Percentiles rank a stretch among this genome's conserved stretches.
Conservation (phyloP, 2,797 vertebrate genomes). For the Fringilla coelebs region DNA sequence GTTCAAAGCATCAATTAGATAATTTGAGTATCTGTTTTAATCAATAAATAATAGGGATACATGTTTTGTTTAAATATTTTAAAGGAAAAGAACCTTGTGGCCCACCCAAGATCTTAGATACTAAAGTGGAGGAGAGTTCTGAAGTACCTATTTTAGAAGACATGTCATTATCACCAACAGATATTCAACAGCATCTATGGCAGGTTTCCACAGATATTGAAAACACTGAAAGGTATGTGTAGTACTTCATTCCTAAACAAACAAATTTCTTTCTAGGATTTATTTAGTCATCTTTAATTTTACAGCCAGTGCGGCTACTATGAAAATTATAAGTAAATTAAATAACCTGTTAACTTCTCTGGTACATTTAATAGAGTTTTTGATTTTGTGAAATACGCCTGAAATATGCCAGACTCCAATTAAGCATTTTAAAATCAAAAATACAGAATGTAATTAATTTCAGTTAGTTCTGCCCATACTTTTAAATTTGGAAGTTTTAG, state of each 20-base stretch:
- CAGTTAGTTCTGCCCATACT: background rate
- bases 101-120: slow-evolving; percentile 76
- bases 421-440: background rate
- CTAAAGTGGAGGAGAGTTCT: slow-evolving; percentile 85
- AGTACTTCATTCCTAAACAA: background rate
- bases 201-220: slow-evolving; percentile 94
- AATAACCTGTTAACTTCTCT: background rate
- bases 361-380: background rate
- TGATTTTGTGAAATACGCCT: background rate
- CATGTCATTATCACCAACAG: slow-evolving; percentile 84
- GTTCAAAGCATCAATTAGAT: background rate
- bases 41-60: background rate
- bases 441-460: background rate
- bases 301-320: background rate
- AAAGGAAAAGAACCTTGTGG: slow-evolving; percentile 83
- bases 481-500: background rate
- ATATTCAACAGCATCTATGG: slow-evolving; percentile 87
- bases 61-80: slow-evolving; percentile 24
- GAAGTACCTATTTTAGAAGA: slow-evolving; percentile 93
- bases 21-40: background rate
- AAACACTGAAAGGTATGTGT: slow-evolving; percentile 89
- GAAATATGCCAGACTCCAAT: background rate
- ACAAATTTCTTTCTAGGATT: background rate
- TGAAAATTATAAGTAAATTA: background rate
- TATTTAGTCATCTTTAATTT: background rate